Evolutionary conservation across 2,888 invertebrate species (phyloP).

Genomic region (Drosophila austrosaltans): DNA sequence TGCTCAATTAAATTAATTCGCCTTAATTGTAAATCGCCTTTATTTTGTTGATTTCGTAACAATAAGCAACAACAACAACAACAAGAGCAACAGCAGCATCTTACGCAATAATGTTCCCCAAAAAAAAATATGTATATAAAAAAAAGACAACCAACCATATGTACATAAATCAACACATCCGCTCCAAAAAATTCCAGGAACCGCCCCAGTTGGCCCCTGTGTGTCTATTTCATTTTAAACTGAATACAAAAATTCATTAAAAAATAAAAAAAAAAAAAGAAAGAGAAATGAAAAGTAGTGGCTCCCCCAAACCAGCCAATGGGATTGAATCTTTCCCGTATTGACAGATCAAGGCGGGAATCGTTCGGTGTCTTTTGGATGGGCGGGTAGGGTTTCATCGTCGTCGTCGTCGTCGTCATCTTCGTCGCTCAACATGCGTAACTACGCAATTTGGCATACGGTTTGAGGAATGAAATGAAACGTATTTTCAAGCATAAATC

Average conservation of each 20-base stretch:
- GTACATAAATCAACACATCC: conserved; percentile 77
- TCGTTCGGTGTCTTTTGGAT: conserved; percentile 14
- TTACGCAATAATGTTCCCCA: conserved; percentile 57
- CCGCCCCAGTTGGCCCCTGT: conserved; percentile 55
- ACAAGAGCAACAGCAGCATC: conserved; percentile 18
- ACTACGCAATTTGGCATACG: conserved; percentile 72
- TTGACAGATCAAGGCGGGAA: conserved; percentile 47
- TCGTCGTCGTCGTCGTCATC: background rate
- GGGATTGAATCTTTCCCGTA: conserved; percentile 50
- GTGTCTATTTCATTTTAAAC: conserved; percentile 39
- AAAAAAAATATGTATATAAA: conserved; percentile 15
- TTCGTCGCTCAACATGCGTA: conserved; percentile 57
- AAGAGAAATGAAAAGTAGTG: conserved; percentile 23
- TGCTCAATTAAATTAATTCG: conserved; percentile 59
- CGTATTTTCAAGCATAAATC: conserved; percentile 68
- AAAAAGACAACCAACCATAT: conserved; percentile 37
- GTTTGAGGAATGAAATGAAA: conserved; percentile 46
- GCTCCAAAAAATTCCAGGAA: conserved; percentile 69
- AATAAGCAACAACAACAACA: conserved; percentile 26
- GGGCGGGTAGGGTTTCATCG: background rate
- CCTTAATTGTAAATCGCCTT: conserved; percentile 53
- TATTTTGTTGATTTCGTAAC: conserved; percentile 45
- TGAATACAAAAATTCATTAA: conserved; percentile 27
- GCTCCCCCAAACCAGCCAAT: conserved; percentile 29
- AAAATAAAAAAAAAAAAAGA: conserved; percentile 50